phyloP scores from a whole-genome alignment of 2,113 vertebrate genomes.

The Neolamprologus toae region DNA sequence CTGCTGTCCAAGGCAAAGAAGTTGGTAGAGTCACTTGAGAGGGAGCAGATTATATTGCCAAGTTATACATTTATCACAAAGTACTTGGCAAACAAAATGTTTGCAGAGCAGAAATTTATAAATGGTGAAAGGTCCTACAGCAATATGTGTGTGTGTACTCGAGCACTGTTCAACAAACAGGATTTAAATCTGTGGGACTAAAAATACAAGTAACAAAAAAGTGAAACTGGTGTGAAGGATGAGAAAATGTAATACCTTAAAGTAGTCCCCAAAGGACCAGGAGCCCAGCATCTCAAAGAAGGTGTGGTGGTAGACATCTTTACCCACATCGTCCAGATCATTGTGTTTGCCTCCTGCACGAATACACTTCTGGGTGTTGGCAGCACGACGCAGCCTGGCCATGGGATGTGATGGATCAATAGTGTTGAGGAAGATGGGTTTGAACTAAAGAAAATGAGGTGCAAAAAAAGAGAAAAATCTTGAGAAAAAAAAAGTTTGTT shows the following conservation, averaged over 20 bases:
- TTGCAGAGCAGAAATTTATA: background rate
- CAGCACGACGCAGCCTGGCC: conserved; percentile 85
- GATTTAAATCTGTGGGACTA: background rate
- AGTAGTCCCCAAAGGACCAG: conserved; percentile 99
- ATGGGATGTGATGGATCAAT: conserved; percentile 94
- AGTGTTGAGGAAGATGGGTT: conserved; percentile 97
- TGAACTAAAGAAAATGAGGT: conserved; percentile 73
- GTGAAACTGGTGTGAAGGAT: background rate
- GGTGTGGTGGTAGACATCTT: conserved; percentile 97
- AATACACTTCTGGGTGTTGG: conserved; percentile 97
- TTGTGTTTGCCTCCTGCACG: conserved; percentile 97
- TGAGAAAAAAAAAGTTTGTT: accelerated
- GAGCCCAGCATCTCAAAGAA: conserved; percentile 99
- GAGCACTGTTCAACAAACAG: background rate
- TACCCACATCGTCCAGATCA: conserved; percentile 94
- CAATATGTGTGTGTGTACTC: background rate
- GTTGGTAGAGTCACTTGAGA: background rate
- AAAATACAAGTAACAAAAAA: background rate
- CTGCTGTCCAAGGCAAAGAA: background rate
- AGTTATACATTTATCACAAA: background rate
- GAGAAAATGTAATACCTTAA: conserved; percentile 77
- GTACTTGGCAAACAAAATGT: background rate
- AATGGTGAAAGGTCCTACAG: background rate
- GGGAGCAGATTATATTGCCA: background rate
- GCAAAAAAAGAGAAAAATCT: background rate